Conservation (phyloP, 2,113 vertebrate genomes). For the Heterocephalus glaber region DNA sequence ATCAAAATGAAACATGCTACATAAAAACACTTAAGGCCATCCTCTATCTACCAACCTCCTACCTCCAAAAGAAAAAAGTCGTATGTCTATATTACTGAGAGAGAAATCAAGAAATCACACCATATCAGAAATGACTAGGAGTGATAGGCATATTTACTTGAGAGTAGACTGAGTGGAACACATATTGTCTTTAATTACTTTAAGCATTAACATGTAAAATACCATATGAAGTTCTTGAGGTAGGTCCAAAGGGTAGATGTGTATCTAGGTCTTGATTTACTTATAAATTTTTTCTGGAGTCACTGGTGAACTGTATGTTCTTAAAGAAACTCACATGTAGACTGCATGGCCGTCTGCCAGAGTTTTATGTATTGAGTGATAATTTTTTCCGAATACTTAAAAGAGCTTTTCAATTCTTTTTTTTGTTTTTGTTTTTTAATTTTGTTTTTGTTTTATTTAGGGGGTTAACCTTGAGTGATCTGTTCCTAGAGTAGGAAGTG, state of each 20-base stretch:
- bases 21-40: background rate
- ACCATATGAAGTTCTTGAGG: background rate
- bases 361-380: background rate
- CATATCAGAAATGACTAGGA: background rate
- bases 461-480: constrained; percentile 14
- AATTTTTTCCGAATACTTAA: background rate
- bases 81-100: background rate
- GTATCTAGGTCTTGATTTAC: constrained; percentile 19
- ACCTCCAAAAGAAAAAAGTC: background rate
- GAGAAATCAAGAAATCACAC: background rate
- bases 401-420: background rate
- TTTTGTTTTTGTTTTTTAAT: too few relatives aligned
- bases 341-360: background rate
- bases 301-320: constrained; percentile 19
- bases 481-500: constrained; percentile 26
- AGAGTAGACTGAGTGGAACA: background rate
- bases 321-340: background rate
- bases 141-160: background rate
- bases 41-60: background rate
- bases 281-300: constrained; percentile 43
- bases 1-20: background rate
- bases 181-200: background rate
- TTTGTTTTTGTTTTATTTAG: constrained; percentile 28
- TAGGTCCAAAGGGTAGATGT: background rate
- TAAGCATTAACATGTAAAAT: background rate